Conservation (phyloP, 2,797 vertebrate genomes). For the Xiphophorus birchmanni region DNA sequence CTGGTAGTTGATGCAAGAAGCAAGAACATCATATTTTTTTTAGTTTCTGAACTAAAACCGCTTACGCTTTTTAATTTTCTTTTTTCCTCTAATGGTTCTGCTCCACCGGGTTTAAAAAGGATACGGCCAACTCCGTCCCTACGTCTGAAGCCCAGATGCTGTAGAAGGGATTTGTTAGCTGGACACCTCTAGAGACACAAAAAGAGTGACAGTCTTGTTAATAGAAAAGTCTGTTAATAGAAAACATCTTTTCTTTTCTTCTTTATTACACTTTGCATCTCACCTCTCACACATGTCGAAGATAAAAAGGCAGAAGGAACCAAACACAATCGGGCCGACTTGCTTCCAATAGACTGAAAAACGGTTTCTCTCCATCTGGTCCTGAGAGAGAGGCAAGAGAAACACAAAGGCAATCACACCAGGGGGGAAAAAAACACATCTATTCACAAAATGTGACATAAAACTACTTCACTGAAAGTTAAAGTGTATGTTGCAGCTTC, state of each 20-base stretch:
- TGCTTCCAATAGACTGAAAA: conserved; percentile 98
- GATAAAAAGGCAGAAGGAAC: conserved; percentile 96
- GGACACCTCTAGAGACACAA: conserved; percentile 86
- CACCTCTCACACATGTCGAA: conserved; percentile 99
- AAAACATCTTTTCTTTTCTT: neutral
- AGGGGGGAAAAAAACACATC: no score
- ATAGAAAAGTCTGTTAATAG: neutral
- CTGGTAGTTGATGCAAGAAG: neutral
- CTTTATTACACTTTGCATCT: conserved; percentile 25
- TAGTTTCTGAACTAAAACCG: neutral
- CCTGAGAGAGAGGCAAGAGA: conserved; percentile 75
- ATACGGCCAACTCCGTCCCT: conserved; percentile 96
- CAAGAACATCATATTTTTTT: neutral
- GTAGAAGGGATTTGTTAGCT: conserved; percentile 97
- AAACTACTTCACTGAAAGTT: no score
- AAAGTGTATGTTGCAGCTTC: no score
- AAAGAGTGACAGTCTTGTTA: neutral
- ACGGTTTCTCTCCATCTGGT: conserved; percentile 92
- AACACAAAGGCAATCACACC: no score
- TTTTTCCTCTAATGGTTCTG: neutral
- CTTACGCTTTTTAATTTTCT: neutral
- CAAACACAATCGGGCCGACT: conserved; percentile 94
- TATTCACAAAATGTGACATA: no score
- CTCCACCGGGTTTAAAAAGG: conserved; percentile 67
- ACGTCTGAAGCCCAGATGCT: conserved; percentile 98